Conservation (phyloP, 2,888 invertebrate genomes). For the Sarcophaga rosellei region DNA sequence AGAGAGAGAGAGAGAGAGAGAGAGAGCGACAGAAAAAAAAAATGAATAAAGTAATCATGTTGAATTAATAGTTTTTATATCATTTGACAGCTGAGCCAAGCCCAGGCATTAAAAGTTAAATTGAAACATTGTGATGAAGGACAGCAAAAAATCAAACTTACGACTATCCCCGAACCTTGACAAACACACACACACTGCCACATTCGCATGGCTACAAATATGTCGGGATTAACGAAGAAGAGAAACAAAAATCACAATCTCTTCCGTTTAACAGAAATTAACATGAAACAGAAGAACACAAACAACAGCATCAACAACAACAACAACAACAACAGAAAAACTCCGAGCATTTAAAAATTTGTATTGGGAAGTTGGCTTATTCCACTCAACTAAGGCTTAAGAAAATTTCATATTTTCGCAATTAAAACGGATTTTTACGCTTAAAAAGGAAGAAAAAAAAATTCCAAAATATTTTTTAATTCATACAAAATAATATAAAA, state of each 20-base stretch:
- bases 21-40: constrained; percentile 22
- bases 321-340: not conserved
- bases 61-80: constrained; percentile 61
- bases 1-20: not conserved
- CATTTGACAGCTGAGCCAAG: constrained; percentile 35
- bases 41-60: constrained; percentile 42
- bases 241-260: too few species aligned
- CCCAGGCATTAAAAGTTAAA: constrained; percentile 46
- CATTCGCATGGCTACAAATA: too few species aligned
- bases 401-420: too few species aligned
- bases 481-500: too few species aligned
- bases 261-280: constrained; percentile 60
- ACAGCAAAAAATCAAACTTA: not conserved
- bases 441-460: too few species aligned
- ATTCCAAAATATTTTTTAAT: too few species aligned
- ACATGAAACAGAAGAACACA: constrained; percentile 35
- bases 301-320: not conserved
- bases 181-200: not conserved
- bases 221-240: too few species aligned
- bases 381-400: too few species aligned
- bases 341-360: not conserved
- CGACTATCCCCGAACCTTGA: not conserved
- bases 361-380: not conserved
- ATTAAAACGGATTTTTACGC: too few species aligned
- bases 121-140: constrained; percentile 46